Evolutionary conservation across 2,888 invertebrate genomes (phyloP), one percentile per base, ranked within the genome.

Genomic region (Merodon equestris): DNA sequence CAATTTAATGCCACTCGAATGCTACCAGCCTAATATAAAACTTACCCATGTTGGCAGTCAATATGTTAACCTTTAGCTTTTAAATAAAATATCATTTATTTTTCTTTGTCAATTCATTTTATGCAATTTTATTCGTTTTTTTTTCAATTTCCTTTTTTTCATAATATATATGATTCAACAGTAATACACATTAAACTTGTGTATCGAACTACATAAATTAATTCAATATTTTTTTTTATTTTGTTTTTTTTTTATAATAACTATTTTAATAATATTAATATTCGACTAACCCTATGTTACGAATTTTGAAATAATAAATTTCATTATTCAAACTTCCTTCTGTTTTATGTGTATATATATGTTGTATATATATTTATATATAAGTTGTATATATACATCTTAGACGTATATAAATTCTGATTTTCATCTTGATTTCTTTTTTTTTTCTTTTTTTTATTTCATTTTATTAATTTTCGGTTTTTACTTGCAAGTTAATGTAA

Each of bases 181-280:
- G 74, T 73, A 79, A 79, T 79, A 79, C 79, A 79, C 79, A 79
- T 79, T 79, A 79, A 79, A 79, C 79, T 79, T 79, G 79, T 79
- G 79, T 79, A 79, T 70, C 51, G 51, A 74, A 79, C 79, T 79
- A 79, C 79, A 79, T 79, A 79, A 79, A 73, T 79, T 74, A 74
- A 74, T 79, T 72, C 15, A 68, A 36, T 72, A 64, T 53, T 17
- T 13, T 38, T 50, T 60, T 15, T 54, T 54, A 44, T 17, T 19
- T 54, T 53, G 44, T 53, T 27, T 44, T 38, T 53, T 70, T 56
- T 45, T 64, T 76, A 71, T 66, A 72, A 57, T 72, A 75, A 44
- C 60, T 68, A 68, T 73, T 63, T 79, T 54, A 73, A 64, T 68
- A 73, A 73, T 73, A 79, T 77, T 77, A 77, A 73, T 77, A 63